Evolutionary conservation across 2,888 invertebrate species (phyloP).

Genomic region (Campaea margaritaria): DNA sequence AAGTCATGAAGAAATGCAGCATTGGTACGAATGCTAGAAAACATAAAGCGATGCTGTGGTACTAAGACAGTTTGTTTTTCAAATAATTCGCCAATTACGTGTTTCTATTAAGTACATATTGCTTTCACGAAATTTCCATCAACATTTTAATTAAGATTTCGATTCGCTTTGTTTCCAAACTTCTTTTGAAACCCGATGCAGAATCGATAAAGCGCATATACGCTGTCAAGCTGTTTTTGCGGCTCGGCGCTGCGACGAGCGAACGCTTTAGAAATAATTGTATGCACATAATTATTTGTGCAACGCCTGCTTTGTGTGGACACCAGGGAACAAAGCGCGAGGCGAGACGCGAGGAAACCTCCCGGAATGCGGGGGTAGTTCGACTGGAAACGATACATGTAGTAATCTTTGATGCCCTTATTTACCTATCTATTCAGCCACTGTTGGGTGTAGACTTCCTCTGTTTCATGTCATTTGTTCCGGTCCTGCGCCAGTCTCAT

Average conservation of each 20-base stretch:
- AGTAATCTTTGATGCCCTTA: too few species aligned
- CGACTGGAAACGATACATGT: conserved; percentile 50
- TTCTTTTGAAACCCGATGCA: conserved; percentile 7
- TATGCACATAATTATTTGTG: conserved; percentile 84
- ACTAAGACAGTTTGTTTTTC: too few species aligned
- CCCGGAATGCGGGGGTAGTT: conserved; percentile 44
- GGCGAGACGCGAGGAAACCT: conserved; percentile 51
- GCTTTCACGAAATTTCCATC: background rate
- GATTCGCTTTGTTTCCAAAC: background rate
- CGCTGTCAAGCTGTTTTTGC: conserved; percentile 35
- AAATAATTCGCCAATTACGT: background rate
- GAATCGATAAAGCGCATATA: conserved; percentile 33
- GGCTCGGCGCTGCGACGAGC: conserved; percentile 46
- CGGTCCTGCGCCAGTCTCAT: too few species aligned
- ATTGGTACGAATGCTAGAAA: too few species aligned
- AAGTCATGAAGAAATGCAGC: too few species aligned
- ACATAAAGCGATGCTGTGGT: too few species aligned
- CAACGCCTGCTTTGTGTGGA: conserved; percentile 74
- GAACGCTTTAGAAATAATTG: conserved; percentile 78
- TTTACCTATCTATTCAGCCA: too few species aligned
- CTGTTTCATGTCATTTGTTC: too few species aligned
- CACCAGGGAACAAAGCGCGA: conserved; percentile 67
- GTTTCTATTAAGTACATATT: background rate
- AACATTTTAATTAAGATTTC: conserved; percentile 8
- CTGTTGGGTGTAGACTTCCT: too few species aligned